Conservation (phyloP, 92 coral and sea anemone genomes). For the Phenganax subtilis region DNA sequence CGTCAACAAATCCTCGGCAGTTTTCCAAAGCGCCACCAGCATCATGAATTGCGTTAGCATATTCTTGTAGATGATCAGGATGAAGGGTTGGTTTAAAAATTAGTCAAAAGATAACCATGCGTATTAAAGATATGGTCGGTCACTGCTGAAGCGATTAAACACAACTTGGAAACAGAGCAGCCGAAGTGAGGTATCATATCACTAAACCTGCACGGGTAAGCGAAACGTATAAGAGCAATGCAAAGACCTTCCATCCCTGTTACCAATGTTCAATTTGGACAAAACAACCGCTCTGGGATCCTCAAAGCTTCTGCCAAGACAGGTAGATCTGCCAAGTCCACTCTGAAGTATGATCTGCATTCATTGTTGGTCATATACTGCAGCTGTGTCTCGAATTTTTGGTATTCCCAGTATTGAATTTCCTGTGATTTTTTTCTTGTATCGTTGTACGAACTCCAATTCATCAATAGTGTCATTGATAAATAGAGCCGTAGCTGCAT, state of each 20-base stretch:
- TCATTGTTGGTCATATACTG: neutral
- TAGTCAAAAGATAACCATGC: conserved; percentile 10
- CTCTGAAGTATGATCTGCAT: conserved; percentile 1
- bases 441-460: neutral
- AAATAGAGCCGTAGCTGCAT: conserved; percentile 23
- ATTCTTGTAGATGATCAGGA: conserved; percentile 7
- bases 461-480: conserved; percentile 8
- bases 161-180: conserved; percentile 18
- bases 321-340: conserved; percentile 21
- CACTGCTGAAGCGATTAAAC: conserved; percentile 19
- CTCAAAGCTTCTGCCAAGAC: conserved; percentile 14
- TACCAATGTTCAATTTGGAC: conserved; percentile 10
- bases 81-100: conserved; percentile 20
- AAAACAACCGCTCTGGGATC: conserved; percentile 6
- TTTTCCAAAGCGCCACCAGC: conserved; percentile 1
- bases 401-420: conserved; percentile 16
- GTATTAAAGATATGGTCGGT: neutral
- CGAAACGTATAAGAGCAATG: neutral
- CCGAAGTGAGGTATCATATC: conserved; percentile 22
- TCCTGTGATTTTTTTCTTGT: conserved; percentile 1
- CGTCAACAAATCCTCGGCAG: neutral
- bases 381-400: conserved; percentile 9
- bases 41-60: conserved; percentile 2
- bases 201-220: conserved; percentile 13
- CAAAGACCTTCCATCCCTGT: conserved; percentile 21